Conservation (phyloP, 1,140 invertebrate genomes). For the Theocolax elegans region DNA sequence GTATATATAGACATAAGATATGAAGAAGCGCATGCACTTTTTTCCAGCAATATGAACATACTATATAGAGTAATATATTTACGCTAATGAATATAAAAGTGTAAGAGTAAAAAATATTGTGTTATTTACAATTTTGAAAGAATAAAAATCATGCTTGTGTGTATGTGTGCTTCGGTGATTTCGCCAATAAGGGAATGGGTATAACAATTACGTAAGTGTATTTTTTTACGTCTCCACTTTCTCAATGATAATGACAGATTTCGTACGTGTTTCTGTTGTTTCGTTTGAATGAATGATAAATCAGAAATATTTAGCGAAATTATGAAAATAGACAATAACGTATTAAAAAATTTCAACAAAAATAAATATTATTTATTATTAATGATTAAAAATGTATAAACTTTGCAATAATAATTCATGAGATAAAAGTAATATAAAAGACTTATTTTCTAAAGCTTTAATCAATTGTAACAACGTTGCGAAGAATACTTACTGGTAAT, state of each 20-base stretch:
- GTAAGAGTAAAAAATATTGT: conserved; percentile 13
- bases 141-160: conserved; percentile 43
- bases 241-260: not conserved
- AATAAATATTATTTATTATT: too few relatives aligned
- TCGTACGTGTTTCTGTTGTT: not conserved
- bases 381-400: too few relatives aligned
- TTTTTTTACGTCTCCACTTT: not conserved
- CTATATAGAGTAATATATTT: conserved; percentile 9
- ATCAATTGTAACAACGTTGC: too few relatives aligned
- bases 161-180: conserved; percentile 39
- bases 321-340: too few relatives aligned
- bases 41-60: conserved; percentile 14
- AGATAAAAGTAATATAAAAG: too few relatives aligned
- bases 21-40: conserved; percentile 37
- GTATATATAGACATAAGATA: conserved; percentile 10
- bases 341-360: too few relatives aligned
- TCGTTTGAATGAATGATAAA: too few relatives aligned
- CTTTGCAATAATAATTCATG: too few relatives aligned
- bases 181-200: not conserved
- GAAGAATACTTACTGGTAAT: too few relatives aligned
- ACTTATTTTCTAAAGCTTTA: too few relatives aligned
- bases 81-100: not conserved
- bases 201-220: not conserved
- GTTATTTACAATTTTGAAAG: conserved; percentile 35
- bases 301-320: too few relatives aligned